phyloP scores from a whole-genome alignment of 2,113 vertebrate genomes.

The Theropithecus gelada region DNA sequence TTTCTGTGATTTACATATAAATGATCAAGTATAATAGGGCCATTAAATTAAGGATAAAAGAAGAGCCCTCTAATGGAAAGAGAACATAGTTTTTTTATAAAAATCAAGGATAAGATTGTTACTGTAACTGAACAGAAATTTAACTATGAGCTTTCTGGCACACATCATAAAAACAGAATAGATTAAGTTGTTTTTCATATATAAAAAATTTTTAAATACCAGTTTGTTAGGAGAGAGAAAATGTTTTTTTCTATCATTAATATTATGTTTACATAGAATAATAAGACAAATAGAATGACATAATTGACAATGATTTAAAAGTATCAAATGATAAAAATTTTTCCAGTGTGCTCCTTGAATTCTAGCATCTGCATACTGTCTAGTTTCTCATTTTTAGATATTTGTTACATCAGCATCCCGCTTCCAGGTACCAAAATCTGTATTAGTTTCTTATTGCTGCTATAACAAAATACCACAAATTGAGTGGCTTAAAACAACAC shows the following conservation, averaged over 20 bases:
- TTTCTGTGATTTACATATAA: constrained; percentile 71
- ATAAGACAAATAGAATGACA: not conserved
- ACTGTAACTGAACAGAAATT: constrained; percentile 21
- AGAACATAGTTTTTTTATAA: constrained; percentile 43
- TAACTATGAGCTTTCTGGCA: constrained; percentile 17
- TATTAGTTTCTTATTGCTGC: not conserved
- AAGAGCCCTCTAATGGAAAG: constrained; percentile 39
- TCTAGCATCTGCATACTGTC: not conserved
- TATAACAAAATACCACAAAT: not conserved
- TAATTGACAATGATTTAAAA: not conserved
- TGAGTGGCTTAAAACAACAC: not conserved
- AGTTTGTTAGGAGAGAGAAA: not conserved
- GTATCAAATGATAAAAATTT: not conserved
- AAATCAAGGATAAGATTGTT: constrained; percentile 38
- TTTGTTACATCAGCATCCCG: not conserved
- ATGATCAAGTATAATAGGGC: constrained; percentile 56
- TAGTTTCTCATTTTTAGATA: not conserved
- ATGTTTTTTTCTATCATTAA: not conserved
- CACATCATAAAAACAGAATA: not conserved
- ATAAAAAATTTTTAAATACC: not conserved
- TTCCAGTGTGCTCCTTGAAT: not conserved
- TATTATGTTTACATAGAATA: not conserved
- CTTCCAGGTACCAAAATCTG: not conserved
- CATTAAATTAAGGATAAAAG: constrained; percentile 61
- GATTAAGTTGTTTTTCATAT: not conserved